phyloP scores from a whole-genome alignment of 2,888 invertebrate species.

The Elaeidobius kamerunicus region DNA sequence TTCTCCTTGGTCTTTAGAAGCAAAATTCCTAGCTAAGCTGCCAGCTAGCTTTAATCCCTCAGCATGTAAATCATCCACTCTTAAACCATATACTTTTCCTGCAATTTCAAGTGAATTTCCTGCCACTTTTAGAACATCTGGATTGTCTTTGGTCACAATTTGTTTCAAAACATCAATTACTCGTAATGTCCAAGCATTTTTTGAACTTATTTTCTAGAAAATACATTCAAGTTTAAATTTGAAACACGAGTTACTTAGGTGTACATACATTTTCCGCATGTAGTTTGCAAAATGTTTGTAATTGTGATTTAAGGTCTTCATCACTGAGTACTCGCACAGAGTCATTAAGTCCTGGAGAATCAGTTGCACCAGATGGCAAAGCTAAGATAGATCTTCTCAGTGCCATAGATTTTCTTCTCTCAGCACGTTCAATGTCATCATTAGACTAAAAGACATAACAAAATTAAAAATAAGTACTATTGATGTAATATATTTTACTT shows the following conservation, averaged over 20 bases:
- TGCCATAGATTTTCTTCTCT: conserved; percentile 33
- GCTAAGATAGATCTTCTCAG: conserved; percentile 31
- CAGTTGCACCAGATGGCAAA: conserved; percentile 14
- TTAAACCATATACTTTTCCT: conserved; percentile 68
- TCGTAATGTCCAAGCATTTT: conserved; percentile 86
- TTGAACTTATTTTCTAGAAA: conserved; percentile 79
- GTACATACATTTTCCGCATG: conserved; percentile 71
- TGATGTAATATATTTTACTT: background rate
- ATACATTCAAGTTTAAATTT: background rate
- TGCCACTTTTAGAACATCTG: conserved; percentile 74
- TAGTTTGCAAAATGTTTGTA: conserved; percentile 73
- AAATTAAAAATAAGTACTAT: background rate
- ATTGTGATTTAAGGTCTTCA: conserved; percentile 62
- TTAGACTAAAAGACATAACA: conserved; percentile 17
- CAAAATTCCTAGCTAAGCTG: conserved; percentile 51
- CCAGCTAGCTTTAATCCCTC: conserved; percentile 77
- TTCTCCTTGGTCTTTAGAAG: conserved; percentile 4
- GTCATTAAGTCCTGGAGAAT: conserved; percentile 31
- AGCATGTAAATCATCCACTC: conserved; percentile 80
- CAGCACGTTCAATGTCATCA: conserved; percentile 36
- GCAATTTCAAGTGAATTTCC: conserved; percentile 86
- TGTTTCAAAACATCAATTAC: conserved; percentile 83
- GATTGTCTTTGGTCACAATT: conserved; percentile 64
- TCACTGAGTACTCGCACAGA: conserved; percentile 39
- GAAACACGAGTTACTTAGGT: background rate